Base-by-base conservation (phyloP, 2,113 vertebrate genomes). In the Crotophaga sulcirostris region DNA sequence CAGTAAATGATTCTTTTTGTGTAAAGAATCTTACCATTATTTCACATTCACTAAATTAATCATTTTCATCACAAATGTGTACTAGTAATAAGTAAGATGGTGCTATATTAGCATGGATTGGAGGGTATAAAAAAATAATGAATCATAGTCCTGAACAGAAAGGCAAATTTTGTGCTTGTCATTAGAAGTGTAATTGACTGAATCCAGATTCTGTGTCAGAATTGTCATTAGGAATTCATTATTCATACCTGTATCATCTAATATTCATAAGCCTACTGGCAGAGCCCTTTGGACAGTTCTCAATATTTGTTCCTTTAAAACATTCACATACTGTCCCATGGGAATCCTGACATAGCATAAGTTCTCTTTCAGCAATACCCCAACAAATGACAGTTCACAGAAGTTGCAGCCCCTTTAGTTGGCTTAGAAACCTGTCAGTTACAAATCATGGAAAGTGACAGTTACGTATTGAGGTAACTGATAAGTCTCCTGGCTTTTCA, bases 251-350 rank as follows among this genome's bases (percentile, higher is more conserved):
- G 33, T 36, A 62, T 60, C 38, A 58, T 87, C 42, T 70, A 69
- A 69, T 80, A 91, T 63, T 83, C 51, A 79, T 77, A 83, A 80
- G 45, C 40, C 60, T 74, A 64, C 42, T 59, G 90, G 47, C 45
- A 95, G 47, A 77, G 38, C 8, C 24, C 42, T 94, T 75, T n/a
- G 81, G 84, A 79, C 49, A 91, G 26, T 87, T 91, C 89, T 93
- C 89, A 80, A 7, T 38, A n/a, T 84, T 74, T 70, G 47, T 59
- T 92, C 72, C 84, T 83, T 69, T 86, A 83, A 66, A 83, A 28
- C 24, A 76, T 45, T 83, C 34, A 42, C 31, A 73, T 36, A 20
- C 25, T 49, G n/a, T 76, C 63, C 51, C 78, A 52, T 2, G 28
- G 82, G 75, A 90, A 90, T 59, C n/a, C 47, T 63, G 34, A 74